Evolutionary conservation across 2,797 vertebrate species (phyloP).

Genomic region (Pangasius krempfi): DNA sequence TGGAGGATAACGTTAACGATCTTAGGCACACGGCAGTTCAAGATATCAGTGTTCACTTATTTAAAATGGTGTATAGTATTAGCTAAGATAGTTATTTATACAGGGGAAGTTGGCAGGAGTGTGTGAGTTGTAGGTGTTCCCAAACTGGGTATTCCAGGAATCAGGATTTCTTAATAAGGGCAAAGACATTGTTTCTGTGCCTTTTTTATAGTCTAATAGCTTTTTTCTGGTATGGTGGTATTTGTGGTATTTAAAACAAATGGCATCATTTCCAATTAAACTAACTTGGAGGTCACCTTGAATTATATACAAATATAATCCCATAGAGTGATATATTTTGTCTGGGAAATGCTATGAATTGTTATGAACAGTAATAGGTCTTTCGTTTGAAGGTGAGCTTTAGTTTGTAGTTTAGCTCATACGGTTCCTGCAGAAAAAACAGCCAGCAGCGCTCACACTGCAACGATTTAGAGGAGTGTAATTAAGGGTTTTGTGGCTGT

Average conservation of each 20-base stretch:
- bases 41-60: background rate
- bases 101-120: background rate
- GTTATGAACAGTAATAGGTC: conserved; percentile 14
- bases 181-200: background rate
- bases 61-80: background rate
- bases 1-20: background rate
- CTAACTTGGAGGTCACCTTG: background rate
- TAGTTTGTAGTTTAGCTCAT: conserved; percentile 15
- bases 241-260: background rate
- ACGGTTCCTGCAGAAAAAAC: conserved; percentile 40
- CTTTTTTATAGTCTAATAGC: background rate
- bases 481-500: conserved; percentile 51
- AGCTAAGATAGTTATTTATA: background rate
- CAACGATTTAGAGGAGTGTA: conserved; percentile 51
- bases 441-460: conserved; percentile 41
- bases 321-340: too few species aligned
- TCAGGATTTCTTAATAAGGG: background rate
- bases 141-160: background rate
- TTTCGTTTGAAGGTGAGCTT: background rate
- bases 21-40: background rate
- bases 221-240: background rate
- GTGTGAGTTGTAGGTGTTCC: background rate
- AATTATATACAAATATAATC: background rate
- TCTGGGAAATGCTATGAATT: background rate
- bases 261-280: background rate